Percentiles rank a stretch among this genome's conserved stretches.
Evolutionary conservation across 2,113 vertebrate species (phyloP).

Genomic region (Salvelinus alpinus): DNA sequence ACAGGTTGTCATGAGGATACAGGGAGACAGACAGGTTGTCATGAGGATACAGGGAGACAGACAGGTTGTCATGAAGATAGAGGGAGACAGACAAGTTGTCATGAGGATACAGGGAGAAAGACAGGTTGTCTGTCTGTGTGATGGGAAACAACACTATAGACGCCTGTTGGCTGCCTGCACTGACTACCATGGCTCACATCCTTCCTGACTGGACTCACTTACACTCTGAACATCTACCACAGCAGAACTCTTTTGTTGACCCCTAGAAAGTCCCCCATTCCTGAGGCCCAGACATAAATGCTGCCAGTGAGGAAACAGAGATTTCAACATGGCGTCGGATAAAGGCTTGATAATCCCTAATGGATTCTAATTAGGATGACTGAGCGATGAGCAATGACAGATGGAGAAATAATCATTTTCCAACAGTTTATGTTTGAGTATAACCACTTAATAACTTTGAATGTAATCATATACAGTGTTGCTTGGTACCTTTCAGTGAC

Average conservation of each 20-base stretch:
- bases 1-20: too few species aligned
- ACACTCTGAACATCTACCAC: background rate
- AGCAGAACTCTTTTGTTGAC: background rate
- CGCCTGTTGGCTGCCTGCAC: conserved; percentile 20
- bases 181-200: conserved; percentile 44
- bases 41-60: too few species aligned
- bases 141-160: background rate
- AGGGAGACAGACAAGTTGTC: background rate
- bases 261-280: background rate
- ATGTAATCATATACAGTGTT: too few species aligned
- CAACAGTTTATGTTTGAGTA: too few species aligned
- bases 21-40: too few species aligned
- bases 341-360: background rate
- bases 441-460: too few species aligned
- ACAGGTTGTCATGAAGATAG: too few species aligned
- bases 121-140: background rate
- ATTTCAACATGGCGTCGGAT: background rate
- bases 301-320: background rate
- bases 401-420: background rate
- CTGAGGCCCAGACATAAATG: too few species aligned
- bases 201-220: conserved; percentile 42
- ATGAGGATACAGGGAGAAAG: background rate
- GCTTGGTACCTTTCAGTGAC: too few species aligned
- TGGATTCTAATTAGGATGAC: background rate
- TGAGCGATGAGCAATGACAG: background rate